A percentile compares a stretch with the other conserved stretches of the same genome.
Evolutionary conservation across 2,113 vertebrate genomes (phyloP).

Genomic region (Abramis brama): DNA sequence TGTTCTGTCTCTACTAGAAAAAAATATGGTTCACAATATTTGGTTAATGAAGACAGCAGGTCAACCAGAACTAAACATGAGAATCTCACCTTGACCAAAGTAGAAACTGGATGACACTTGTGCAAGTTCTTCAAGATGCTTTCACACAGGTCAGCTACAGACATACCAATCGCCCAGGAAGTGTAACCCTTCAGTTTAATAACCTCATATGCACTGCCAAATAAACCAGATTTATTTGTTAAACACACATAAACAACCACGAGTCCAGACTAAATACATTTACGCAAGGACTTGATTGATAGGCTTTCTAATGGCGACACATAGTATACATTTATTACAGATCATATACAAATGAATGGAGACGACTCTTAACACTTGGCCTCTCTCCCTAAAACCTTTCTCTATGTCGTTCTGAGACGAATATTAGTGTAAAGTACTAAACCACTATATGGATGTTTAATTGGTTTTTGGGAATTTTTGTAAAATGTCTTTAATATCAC

Average conservation of each 20-base stretch:
- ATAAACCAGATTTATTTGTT: background rate
- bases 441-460: background rate
- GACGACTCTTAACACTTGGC: background rate
- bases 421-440: background rate
- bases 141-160: constrained; percentile 93
- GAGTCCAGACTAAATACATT: constrained; percentile 5
- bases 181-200: constrained; percentile 99
- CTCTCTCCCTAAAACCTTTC: background rate
- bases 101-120: constrained; percentile 94
- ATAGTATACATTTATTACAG: background rate
- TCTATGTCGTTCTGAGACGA: background rate
- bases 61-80: background rate
- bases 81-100: constrained; percentile 88
- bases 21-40: background rate
- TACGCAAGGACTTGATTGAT: background rate
- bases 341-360: background rate
- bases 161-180: constrained; percentile 97
- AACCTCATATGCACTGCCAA: constrained; percentile 91
- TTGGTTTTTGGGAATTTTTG: no score
- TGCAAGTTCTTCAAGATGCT: constrained; percentile 91
- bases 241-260: background rate
- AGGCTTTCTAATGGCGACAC: background rate
- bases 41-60: background rate
- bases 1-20: background rate
- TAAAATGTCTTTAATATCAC: background rate